Evolutionary conservation across 1,140 invertebrate genomes (phyloP).

Genomic region (Tenebrio molitor): DNA sequence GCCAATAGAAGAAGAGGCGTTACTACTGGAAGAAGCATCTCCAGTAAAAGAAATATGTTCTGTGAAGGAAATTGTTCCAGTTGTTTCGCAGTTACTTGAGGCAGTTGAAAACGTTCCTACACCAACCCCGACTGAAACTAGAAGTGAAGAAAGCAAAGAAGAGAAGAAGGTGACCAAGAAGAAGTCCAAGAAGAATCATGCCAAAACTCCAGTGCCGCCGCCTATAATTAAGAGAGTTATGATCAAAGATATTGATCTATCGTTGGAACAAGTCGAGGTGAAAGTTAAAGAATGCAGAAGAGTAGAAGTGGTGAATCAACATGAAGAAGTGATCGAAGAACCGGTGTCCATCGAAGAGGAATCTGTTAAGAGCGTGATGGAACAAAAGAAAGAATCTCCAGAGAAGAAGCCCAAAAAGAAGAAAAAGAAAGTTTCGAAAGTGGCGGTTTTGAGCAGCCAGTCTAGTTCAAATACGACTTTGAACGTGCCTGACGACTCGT

Average conservation of each 20-base stretch:
- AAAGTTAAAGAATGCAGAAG: slow-evolving; percentile 36
- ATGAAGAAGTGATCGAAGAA: slow-evolving; percentile 41
- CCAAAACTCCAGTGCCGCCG: slow-evolving; percentile 46
- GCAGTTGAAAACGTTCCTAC: no score
- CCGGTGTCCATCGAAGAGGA: background rate
- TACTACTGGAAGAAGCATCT: no score
- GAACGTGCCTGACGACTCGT: slow-evolving; percentile 53
- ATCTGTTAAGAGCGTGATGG: slow-evolving; percentile 1
- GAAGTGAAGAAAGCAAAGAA: slow-evolving; percentile 17
- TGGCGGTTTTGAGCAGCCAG: slow-evolving; percentile 6
- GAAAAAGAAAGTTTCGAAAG: slow-evolving; percentile 60
- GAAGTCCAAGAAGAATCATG: slow-evolving; percentile 54
- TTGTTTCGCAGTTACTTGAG: no score
- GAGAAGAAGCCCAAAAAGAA: slow-evolving; percentile 59
- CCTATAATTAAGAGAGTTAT: slow-evolving; percentile 58
- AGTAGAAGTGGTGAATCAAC: slow-evolving; percentile 2
- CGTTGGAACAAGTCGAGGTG: slow-evolving; percentile 32
- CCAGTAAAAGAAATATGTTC: no score
- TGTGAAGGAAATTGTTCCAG: no score
- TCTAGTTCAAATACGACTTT: slow-evolving; percentile 43
- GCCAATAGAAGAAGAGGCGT: background rate
- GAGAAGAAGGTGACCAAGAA: slow-evolving; percentile 49
- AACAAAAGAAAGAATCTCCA: slow-evolving; percentile 17
- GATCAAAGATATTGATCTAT: slow-evolving; percentile 59
- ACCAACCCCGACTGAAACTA: no score